Percentiles rank a stretch among this genome's conserved stretches.
Evolutionary conservation across 2,797 vertebrate species (phyloP).

Genomic region (Pangasius larnaudii): DNA sequence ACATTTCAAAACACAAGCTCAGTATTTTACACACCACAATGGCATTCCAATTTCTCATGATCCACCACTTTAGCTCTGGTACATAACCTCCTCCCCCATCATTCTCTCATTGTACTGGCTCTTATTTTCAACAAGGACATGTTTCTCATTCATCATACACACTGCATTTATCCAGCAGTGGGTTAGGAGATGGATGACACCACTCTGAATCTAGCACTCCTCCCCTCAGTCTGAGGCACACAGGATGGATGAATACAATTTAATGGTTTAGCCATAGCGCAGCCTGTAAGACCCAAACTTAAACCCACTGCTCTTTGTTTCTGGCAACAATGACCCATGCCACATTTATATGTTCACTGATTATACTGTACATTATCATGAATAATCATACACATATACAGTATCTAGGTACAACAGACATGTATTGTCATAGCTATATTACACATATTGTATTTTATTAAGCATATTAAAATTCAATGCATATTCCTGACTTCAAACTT

Average conservation of each 20-base stretch:
- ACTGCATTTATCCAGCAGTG: conserved; percentile 54
- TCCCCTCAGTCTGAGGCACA: conserved; percentile 46
- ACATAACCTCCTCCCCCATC: conserved; percentile 49
- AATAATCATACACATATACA: not conserved
- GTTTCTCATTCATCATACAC: conserved; percentile 60
- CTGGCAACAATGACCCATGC: conserved; percentile 9
- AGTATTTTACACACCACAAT: not conserved
- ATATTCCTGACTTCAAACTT: not conserved
- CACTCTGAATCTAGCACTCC: conserved; percentile 57
- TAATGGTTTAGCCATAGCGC: conserved; percentile 49
- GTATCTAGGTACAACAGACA: not conserved
- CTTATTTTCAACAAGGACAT: conserved; percentile 60
- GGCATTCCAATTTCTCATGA: conserved; percentile 34
- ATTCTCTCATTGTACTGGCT: conserved; percentile 48
- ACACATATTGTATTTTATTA: not conserved
- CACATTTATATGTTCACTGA: conserved; percentile 1
- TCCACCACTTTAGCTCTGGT: conserved; percentile 37
- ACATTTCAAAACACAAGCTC: conserved; percentile 20
- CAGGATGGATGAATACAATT: conserved; percentile 57
- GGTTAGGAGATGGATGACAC: conserved; percentile 58
- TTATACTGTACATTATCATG: not conserved
- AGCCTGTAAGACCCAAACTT: conserved; percentile 40
- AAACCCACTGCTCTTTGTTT: conserved; percentile 28
- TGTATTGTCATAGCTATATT: not conserved
- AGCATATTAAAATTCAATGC: too few relatives aligned